Evolutionary conservation across 2,797 vertebrate genomes (phyloP), one percentile per base, ranked within the genome.

Genomic region (Nyctalus aviator): DNA sequence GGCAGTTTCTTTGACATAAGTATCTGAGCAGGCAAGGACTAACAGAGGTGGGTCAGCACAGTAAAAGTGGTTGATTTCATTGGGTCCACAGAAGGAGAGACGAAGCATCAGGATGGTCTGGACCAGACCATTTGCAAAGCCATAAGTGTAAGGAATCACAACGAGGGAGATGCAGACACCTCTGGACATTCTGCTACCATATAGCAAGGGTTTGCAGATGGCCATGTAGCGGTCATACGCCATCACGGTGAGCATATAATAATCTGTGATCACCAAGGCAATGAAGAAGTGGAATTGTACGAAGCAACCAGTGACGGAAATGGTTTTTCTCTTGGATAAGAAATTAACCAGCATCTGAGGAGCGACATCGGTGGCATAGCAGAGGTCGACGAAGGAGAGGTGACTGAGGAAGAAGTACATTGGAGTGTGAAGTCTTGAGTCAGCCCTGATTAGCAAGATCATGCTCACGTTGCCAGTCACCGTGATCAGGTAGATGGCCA

Each of bases 321-420:
- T 97, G 6, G 25, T 87, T 66, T 96, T 97, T 59, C 93, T 96
- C 32, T 96, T 82, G 21, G 94, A 95, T 44, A 97, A 82, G 53
- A 96, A 90, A 17, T 96, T 87, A 44, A 92, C 75, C 59, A 97
- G 78, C 95, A 98, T 95, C 88, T 97, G 96, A 18, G 97, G 97
- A 10, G 95, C 30, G 6, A 97, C 55, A 6, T 30, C 94, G 30
- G 96, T 97, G 27, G 91, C 44, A 1, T 96, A 97, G 21, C 91
- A 98, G 64, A 97, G 75, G 68, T 97, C 96, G 10, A 98, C 57
- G 27, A 96, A 94, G 25, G 97, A 96, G 8, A 97, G 94, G 32
- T 96, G 95, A 27, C 97, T 97, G 30, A 97, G 90, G 64, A 98
- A 95, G 53, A 97, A 97, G 55, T 97, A 97, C 96, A 97, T 96